Evolutionary conservation across 2,113 vertebrate species (phyloP), one percentile per base, ranked within the genome.

Genomic region (Ceratotherium simum): DNA sequence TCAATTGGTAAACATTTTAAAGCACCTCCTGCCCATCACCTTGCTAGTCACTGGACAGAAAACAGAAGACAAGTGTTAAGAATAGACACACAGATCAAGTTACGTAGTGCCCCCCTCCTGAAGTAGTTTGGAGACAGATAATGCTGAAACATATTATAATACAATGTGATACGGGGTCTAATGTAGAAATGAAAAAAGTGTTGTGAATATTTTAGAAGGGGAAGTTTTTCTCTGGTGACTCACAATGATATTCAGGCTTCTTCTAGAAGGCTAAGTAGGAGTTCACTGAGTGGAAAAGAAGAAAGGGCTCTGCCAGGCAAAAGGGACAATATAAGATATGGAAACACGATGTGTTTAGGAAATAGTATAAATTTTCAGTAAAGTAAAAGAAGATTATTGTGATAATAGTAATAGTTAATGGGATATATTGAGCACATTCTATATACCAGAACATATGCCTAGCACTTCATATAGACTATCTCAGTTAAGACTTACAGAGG

Each of bases 61-160:
- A 82, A 39, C 10, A 92, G 48, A 96, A 81, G 42, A 67, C 6
- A 87, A 10, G 16, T 36, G 36, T 82, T 36, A 86, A 39, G 16
- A 62, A 39, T 73, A 36, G 48, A 87, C 75, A 84, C 64, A 89
- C 13, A 91, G 27, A 58, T 51, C 18, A 67, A 36, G 70, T 78
- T 95, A 86, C 6, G 18, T 58, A 85, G 23, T 36, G 9, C 12
- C 2, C 46, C 23, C 81, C 20, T 91, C 33, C 51, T 87, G 5
- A 83, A 90, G 23, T 94, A 54, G 6, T 91, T 78, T 70, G n/a
- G 60, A 85, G 12, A 70, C 7, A 87, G 8, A 84, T 20, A 70
- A 92, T 81, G 46, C 31, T 93, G 23, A 80, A 89, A 70, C 23
- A 29, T 94, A 60, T 65, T 84, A 31, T 48, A 79, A 96, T 64